These are phyloP conservation scores for Pimpla rufipes DNA, from an alignment of 2,888 invertebrate species.

Conservation along the genomic window DNA sequence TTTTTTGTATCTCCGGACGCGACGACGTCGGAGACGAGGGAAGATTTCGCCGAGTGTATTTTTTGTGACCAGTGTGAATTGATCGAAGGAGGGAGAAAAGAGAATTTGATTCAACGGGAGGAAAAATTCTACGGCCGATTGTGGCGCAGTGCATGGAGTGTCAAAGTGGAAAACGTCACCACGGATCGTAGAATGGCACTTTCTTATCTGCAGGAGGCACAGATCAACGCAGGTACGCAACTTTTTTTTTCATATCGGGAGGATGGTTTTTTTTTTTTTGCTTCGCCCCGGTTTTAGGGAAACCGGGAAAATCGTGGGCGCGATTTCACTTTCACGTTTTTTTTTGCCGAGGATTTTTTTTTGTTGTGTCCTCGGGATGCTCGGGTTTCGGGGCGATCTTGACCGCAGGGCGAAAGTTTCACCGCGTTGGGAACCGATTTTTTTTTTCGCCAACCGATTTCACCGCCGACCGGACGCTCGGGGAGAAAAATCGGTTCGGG, in stretches of 20 bases:
- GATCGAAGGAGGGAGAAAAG: no score
- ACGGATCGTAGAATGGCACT: constrained; percentile 83
- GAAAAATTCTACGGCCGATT: not conserved
- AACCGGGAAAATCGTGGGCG: not conserved
- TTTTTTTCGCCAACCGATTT: no score
- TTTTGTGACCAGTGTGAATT: constrained; percentile 1
- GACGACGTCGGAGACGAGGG: no score
- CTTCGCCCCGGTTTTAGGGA: not conserved
- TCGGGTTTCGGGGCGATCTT: not conserved
- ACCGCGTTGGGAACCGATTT: not conserved
- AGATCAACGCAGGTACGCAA: constrained; percentile 81
- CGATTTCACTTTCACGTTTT: not conserved
- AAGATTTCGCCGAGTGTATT: not conserved
- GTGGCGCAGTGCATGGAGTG: constrained; percentile 79
- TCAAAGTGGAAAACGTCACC: constrained; percentile 77
- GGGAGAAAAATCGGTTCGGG: not conserved
- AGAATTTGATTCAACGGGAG: no score
- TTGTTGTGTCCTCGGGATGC: not conserved
- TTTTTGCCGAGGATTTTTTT: not conserved
- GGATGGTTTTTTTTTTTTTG: not conserved
- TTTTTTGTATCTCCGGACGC: no score
- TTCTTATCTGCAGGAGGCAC: constrained; percentile 81
- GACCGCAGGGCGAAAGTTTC: not conserved
- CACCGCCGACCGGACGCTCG: no score
- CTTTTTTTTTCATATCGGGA: not conserved